Evolutionary conservation across 2,113 vertebrate species (phyloP).

Genomic region (Rutilus rutilus): DNA sequence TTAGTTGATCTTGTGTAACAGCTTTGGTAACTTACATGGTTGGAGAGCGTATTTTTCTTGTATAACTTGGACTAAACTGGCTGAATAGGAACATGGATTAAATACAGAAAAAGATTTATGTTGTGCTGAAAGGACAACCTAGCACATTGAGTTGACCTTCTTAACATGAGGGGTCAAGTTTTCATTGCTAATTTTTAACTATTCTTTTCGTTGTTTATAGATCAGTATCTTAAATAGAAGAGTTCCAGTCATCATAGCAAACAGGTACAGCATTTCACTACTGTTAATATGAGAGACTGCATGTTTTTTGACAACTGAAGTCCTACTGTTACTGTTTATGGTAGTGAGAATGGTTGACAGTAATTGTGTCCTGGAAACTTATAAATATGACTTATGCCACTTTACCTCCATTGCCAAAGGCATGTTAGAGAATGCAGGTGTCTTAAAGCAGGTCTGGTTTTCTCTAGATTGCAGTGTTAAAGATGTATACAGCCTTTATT

Average conservation of each 20-base stretch:
- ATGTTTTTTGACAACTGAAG: not conserved
- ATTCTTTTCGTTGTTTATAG: conserved; percentile 23
- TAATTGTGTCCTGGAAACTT: not conserved
- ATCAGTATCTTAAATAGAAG: conserved; percentile 37
- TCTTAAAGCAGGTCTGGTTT: not conserved
- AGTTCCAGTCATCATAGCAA: conserved; percentile 30
- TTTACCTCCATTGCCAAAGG: not conserved
- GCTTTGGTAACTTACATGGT: rapidly evolving
- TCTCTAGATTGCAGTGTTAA: not conserved
- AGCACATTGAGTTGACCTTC: not conserved
- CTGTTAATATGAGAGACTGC: not conserved
- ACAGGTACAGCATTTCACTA: conserved; percentile 45
- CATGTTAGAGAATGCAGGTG: not conserved
- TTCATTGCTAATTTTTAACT: not conserved
- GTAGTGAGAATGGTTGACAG: not conserved
- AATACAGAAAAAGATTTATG: not conserved
- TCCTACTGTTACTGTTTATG: not conserved
- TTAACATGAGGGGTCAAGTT: not conserved
- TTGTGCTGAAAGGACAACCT: not conserved
- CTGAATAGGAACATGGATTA: not conserved
- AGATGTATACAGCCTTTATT: not conserved
- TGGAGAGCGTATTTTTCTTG: not conserved
- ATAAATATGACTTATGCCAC: not conserved
- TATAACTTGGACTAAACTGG: not conserved
- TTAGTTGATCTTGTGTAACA: not conserved